phyloP scores from a whole-genome alignment of 2,888 invertebrate species.

The Andrena minutula region DNA sequence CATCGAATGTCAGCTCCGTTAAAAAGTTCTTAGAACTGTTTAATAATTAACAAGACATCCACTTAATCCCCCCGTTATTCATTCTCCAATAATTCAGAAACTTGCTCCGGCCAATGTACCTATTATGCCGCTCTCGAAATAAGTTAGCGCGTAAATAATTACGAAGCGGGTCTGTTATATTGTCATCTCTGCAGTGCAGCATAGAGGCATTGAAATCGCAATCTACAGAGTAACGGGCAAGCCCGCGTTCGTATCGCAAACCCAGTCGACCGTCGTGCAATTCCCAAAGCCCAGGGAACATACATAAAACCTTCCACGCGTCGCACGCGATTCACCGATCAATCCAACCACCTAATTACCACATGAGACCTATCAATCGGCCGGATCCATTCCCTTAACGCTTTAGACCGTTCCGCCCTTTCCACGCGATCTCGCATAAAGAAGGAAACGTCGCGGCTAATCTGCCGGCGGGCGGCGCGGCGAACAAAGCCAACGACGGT shows the following conservation, averaged over 20 bases:
- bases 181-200: no score
- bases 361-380: slow-evolving; percentile 55
- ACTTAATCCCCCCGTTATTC: no score
- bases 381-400: slow-evolving; percentile 5
- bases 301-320: background rate
- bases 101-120: background rate
- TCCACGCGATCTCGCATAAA: slow-evolving; percentile 52
- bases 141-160: no score
- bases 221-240: no score
- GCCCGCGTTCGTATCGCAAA: background rate
- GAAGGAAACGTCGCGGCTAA: slow-evolving; percentile 63
- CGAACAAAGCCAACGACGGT: slow-evolving; percentile 41
- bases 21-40: background rate
- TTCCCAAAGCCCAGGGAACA: background rate
- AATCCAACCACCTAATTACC: slow-evolving; percentile 58
- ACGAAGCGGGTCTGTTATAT: no score
- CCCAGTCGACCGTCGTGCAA: background rate
- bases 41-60: no score
- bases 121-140: no score
- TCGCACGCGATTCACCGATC: slow-evolving; percentile 40
- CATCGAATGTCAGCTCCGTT: background rate
- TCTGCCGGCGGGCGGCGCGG: slow-evolving; percentile 30
- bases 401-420: slow-evolving; percentile 29
- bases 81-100: background rate
- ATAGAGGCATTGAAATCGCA: background rate